Evolutionary conservation across 2,113 vertebrate species (phyloP).

Genomic region (Gymnogyps californianus): DNA sequence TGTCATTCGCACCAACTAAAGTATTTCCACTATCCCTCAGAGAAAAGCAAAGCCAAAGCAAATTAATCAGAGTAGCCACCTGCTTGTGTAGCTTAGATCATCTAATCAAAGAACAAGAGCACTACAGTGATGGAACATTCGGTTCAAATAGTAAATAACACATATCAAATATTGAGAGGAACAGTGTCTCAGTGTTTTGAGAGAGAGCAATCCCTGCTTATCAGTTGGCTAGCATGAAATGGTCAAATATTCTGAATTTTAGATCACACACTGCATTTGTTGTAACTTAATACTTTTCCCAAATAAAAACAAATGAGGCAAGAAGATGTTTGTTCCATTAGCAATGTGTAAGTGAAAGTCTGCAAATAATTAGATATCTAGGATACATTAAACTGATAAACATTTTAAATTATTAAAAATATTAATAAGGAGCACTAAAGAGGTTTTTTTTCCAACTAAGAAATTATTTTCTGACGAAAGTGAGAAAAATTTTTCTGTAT

Average conservation of each 20-base stretch:
- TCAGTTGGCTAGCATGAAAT: neutral
- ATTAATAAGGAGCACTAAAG: neutral
- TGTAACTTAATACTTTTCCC: neutral
- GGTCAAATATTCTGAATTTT: constrained; percentile 14
- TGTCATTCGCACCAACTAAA: neutral
- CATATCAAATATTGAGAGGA: neutral
- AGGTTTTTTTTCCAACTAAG: neutral
- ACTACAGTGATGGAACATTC: neutral
- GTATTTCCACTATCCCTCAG: neutral
- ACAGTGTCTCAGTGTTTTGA: neutral
- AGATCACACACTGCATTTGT: neutral
- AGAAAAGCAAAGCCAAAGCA: neutral
- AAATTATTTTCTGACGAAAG: neutral
- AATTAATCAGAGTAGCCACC: constrained; percentile 22
- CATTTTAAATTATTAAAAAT: constrained; percentile 44
- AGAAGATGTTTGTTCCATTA: constrained; percentile 17
- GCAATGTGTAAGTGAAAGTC: neutral
- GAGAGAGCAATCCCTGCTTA: neutral
- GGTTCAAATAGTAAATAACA: neutral
- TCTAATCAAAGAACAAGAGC: neutral
- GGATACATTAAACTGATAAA: constrained; percentile 5
- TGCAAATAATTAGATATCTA: constrained; percentile 23
- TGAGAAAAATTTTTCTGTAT: neutral
- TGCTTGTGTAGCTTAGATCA: neutral
- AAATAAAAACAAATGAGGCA: constrained; percentile 5